Evolutionary conservation across 2,113 vertebrate genomes (phyloP), one percentile per base, ranked within the genome.

Genomic region (Blennius ocellaris): DNA sequence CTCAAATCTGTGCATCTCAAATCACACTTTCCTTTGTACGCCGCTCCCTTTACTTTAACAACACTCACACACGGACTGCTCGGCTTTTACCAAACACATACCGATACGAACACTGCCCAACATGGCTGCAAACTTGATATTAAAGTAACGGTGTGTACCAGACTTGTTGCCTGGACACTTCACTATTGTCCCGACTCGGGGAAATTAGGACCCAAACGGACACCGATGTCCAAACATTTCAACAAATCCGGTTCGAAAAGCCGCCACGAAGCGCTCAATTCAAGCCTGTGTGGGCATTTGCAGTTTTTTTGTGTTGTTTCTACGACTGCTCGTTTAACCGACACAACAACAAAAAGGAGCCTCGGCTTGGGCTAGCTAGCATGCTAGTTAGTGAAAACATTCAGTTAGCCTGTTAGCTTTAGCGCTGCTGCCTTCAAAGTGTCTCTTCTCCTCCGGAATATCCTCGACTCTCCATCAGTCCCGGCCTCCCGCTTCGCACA

Each of bases 331-430:
- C 40, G 30, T 7, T 44, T 12, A 30, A 57, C 11, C 1, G 11
- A 56, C 1, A 30, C 21, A 30, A 58, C 30, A 7, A 45, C 1
- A 3, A 15, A 50, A 55, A 6, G 36, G 10, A 62, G 5, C 11
- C 37, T 16, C 41, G 6, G 67, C 30, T 41, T 44, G 11, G 60
- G 64, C 76, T 67, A 80, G 87, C 77, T 62, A 81, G 61, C 80
- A 49, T 85, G 87, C 87, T 85, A 69, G 74, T 84, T 62, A 79
- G 4, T 61, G 74, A 75, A 78, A 88, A 87, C 86, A 89, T 80
- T 84, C 66, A 57, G 90, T 89, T 92, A 92, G 91, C 91, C 60
- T 76, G 89, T 83, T 87, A 92, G 89, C 91, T 86, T 30, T 53
- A 66, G 63, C 69, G 63, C 50, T 7, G 43, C 65, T 43, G 64